These are phyloP conservation scores for Meghimatium bilineatum DNA, from an alignment of 2,888 invertebrate species.

Conservation along the genomic window DNA sequence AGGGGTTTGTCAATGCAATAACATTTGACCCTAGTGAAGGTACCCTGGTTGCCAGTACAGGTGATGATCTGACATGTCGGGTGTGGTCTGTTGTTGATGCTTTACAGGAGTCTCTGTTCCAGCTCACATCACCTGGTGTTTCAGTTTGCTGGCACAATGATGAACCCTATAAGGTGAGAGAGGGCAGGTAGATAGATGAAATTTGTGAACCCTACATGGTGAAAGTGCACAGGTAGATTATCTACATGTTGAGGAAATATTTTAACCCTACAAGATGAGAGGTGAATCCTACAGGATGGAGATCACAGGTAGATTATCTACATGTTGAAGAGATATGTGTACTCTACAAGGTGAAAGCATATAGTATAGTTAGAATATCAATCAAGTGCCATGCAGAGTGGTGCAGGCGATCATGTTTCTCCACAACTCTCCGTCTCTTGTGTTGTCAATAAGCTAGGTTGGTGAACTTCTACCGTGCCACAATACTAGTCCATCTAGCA, in stretches of 20 bases:
- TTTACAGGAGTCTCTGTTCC: slow-evolving; percentile 81
- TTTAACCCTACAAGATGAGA: too few species aligned
- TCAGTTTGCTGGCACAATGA: slow-evolving; percentile 84
- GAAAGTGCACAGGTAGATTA: neutral
- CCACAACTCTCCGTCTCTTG: too few species aligned
- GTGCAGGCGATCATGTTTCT: too few species aligned
- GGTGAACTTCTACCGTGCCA: too few species aligned
- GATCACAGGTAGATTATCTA: too few species aligned
- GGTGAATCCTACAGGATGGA: too few species aligned
- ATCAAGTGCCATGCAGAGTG: too few species aligned
- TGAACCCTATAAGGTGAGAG: slow-evolving; percentile 75
- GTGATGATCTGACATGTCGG: slow-evolving; percentile 86
- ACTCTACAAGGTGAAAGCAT: neutral
- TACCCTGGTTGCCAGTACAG: slow-evolving; percentile 84
- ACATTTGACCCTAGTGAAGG: slow-evolving; percentile 84
- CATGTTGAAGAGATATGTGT: too few species aligned
- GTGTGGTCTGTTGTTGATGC: slow-evolving; percentile 81
- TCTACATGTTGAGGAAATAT: neutral
- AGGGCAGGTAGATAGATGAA: neutral
- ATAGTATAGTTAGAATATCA: too few species aligned
- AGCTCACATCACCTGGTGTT: slow-evolving; percentile 82
- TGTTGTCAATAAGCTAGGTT: too few species aligned
- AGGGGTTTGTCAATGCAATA: slow-evolving; percentile 84
- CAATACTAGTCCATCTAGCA: too few species aligned
- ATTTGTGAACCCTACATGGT: neutral